Base-by-base conservation (phyloP, 1,140 invertebrate genomes). In the Panulirus ornatus region DNA sequence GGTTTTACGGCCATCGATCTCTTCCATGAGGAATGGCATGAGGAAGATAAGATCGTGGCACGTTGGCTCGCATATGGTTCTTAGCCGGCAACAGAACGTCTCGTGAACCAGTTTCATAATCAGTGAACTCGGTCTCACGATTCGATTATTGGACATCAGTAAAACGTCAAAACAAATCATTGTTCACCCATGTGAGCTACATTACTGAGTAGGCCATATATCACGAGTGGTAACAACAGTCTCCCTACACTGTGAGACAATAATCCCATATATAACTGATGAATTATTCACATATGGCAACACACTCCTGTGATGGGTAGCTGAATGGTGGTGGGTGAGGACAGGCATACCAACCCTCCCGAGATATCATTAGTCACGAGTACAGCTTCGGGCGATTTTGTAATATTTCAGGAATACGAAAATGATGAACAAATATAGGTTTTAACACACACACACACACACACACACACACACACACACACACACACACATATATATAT, bases 261-360 rank as follows among this genome's bases (percentile, higher is more conserved):
- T 54, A 66, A 30, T 66, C 19, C 5, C 63, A 66, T 66, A 66
- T 66, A 66, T 66, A 66, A 66, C 63, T 66, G 30, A 66, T n/a
- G 22, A 66, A n/a, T 66, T n/a, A 66, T 66, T 66, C 63, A 5
- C 63, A 8, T 66, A 66, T 66, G 63, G 63, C 63, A 66, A 66
- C 63, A 66, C 63, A 66, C 63, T 22, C 63, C 63, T 66, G 30
- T 66, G 63, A 66, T 66, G 63, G 22, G 63, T 30, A 66, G n/a
- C 44, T 47, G 44, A 47, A 47, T 47, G 44, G 44, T n/a, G n/a
- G n/a, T n/a, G n/a, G n/a, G n/a, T n/a, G n/a, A n/a, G n/a, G n/a
- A n/a, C n/a, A n/a, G n/a, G n/a, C n/a, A n/a, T n/a, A n/a, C n/a
- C n/a, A n/a, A n/a, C n/a, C n/a, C n/a, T n/a, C n/a, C n/a, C n/a